Base-by-base conservation (phyloP, 1,140 invertebrate genomes). In the Onthophagus taurus region DNA sequence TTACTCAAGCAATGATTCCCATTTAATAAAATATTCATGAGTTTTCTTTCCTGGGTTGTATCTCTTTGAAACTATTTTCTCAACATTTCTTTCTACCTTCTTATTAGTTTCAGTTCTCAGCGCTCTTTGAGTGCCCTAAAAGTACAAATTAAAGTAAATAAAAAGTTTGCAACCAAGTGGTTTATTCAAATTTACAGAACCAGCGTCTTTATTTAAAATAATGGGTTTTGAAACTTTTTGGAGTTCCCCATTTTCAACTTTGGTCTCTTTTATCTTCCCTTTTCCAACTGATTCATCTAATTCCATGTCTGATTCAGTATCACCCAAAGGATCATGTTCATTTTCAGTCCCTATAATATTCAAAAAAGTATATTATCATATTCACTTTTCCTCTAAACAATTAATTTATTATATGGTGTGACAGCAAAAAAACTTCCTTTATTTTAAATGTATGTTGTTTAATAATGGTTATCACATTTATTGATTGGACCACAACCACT, bases 21-120 rank as follows among this genome's bases (percentile, higher is more conserved):
- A 88, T 63, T 88, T 88, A 9, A 88, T 70, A 52, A 86, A 65
- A 65, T 86, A 88, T 65, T 88, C 85, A 50, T 80, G 79, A 42
- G 77, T 77, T 58, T 78, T 81, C 42, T 78, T 80, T 31, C 81
- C 75, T 4, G 81, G 78, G 67, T 87, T 88, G 56, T 79, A 85
- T 11, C 85, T 69, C 60, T 86, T 85, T 7, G 82, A 82, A 21
- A 87, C 69, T 47, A 88, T 86, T 66, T 82, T 84, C 58, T 88
- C 84, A 3, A 86, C 78, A 3, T 73, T 67, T 57, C 74, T 81
- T 57, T 83, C 80, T 26, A 69, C 70, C 38, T 72, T 69, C 19
- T 64, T 60, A 12, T 63, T 61, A 24, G 64, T 63, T 14, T 65
- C 64, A 1, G 66, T 63, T 23, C 68, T 61, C 31, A 71, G 61